A percentile compares a stretch with the other conserved stretches of the same genome.
These are phyloP conservation scores for Lathronympha strigana DNA, from an alignment of 2,888 invertebrate species.

Conservation along the genomic window DNA sequence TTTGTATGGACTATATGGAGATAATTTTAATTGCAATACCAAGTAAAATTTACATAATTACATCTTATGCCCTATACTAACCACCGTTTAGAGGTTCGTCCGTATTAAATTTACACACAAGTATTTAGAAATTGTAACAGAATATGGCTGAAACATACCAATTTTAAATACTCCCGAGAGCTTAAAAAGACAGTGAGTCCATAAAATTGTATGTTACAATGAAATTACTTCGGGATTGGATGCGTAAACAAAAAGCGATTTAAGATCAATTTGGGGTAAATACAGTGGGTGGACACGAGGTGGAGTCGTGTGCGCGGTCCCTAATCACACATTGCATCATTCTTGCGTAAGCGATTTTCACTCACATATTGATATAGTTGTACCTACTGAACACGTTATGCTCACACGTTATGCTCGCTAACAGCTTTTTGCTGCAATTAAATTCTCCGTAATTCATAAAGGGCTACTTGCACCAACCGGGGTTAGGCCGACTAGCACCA, in stretches of 20 bases:
- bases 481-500: too few relatives aligned
- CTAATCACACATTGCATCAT: conserved; percentile 36
- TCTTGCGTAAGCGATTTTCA: conserved; percentile 30
- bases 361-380: conserved; percentile 5
- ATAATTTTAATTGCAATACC: too few relatives aligned
- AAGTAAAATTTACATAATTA: too few relatives aligned
- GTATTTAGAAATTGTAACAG: too few relatives aligned
- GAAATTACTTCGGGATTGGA: conserved; percentile 69
- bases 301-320: conserved; percentile 24
- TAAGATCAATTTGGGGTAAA: conserved; percentile 66
- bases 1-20: too few relatives aligned
- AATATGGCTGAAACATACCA: conserved; percentile 30
- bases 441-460: too few relatives aligned
- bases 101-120: too few relatives aligned
- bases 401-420: background rate
- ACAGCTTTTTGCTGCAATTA: too few relatives aligned
- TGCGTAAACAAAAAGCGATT: conserved; percentile 74
- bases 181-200: conserved; percentile 55
- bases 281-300: conserved; percentile 35
- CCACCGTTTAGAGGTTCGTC: too few relatives aligned
- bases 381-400: background rate
- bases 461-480: too few relatives aligned
- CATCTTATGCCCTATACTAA: too few relatives aligned
- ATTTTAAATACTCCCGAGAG: conserved; percentile 53
- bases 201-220: conserved; percentile 67